Base-by-base conservation (phyloP, 2,797 vertebrate species). In the Eupleurogrammus muticus region DNA sequence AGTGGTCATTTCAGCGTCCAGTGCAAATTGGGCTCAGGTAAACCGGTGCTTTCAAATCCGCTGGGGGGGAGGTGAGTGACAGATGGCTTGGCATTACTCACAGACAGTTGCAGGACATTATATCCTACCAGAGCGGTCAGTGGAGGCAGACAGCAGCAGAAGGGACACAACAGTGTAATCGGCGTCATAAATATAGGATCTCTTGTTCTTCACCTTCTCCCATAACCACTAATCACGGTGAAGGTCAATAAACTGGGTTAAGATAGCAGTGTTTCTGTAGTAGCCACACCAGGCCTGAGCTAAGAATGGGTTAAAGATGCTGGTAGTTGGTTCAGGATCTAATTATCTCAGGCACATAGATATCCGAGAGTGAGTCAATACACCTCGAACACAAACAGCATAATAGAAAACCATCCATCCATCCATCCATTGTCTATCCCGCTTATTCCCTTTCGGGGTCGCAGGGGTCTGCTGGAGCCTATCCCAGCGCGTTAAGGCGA, bases 81-180 rank as follows among this genome's bases (percentile, higher is more conserved):
- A 87, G 80, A 81, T 86, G 80, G 67, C 76, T 79, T 70, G 9
- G 70, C 42, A 66, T 59, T 46, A 73, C 79, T 70, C 58, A 79
- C 59, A 63, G 61, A 72, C 78, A 85, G 73, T 65, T 75, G 66
- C 73, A 55, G 82, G 63, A 80, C 70, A 51, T 78, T 57, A 66
- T 70, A 73, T 68, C 53, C 74, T 66, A 75, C 42, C 60, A 46
- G 36, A 58, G 38, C 35, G 54, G 66, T 72, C 40, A 51, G 23
- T 62, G 51, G 63, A 73, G 44, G 61, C 5, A 32, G 70, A 28
- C 54, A 7, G 20, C 28, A 66, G 10, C 60, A 59, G 35, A 59
- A 9, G 19, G 12, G 11, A 54, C 40, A 28, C 17, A 57, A 57
- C 40, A 70, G 59, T 64, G 38, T 60, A 24, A n/a, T 49, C 46